Base-by-base conservation (phyloP, 1,140 invertebrate species). In the Megathymus violae region DNA sequence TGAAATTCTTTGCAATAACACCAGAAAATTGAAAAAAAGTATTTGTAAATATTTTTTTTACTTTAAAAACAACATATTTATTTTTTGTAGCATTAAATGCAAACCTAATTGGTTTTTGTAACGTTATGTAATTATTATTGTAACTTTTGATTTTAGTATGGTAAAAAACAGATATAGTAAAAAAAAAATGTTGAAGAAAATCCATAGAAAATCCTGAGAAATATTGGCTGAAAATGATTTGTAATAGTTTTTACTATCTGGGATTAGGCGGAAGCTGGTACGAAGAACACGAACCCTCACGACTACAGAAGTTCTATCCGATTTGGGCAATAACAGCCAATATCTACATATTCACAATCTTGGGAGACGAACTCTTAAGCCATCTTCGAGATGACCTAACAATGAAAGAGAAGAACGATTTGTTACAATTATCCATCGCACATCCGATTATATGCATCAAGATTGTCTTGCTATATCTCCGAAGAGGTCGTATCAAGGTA, bases 251-350 rank as follows among this genome's bases (percentile, higher is more conserved):
- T 3, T 76, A 75, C 48, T 73, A 48, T 22, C 59, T 80, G 4
- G 81, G 81, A 0, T 59, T 78, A 3, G 79, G 75, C 0, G 66
- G 80, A 3, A 74, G 63, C 40, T 84, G 79, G 81, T 80, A 80
- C 41, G 76, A 80, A 56, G 56, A 58, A 9, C 50, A n/a, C 1
- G 11, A 62, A 15, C 50, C 27, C 0, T 62, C 44, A 5, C 19
- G 36, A 3, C 14, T 44, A 4, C 34, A 59, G 2, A 71, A 64
- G 5, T 3, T 70, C 1, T 80, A 76, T 16, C 36, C 13, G 4
- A 4, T 69, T 0, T 82, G 78, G 74, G 44, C 25, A 4, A 3
- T 73, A 4, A 17, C 74, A 1, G 25, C 71, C 0, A 80, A 81
- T 41, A 15, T 25, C 0, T 82, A 72, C 15, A 31, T 76, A 0